phyloP scores from a whole-genome alignment of 2,113 vertebrate species.

The Lates calcarifer region DNA sequence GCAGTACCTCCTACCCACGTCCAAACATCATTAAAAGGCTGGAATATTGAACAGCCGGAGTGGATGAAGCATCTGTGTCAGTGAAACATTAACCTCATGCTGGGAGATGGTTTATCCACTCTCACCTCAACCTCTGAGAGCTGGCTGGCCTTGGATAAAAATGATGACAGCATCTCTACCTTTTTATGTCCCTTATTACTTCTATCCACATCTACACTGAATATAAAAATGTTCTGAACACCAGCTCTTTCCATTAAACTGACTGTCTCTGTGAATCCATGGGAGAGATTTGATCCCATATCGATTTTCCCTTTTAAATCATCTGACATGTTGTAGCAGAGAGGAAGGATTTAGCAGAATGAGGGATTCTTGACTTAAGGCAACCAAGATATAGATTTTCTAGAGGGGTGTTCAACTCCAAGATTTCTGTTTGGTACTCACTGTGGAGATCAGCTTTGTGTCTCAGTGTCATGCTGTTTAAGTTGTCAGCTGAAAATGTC shows the following conservation, averaged over 20 bases:
- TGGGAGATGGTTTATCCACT: conserved; percentile 33
- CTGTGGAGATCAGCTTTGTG: neutral
- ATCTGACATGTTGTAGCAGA: conserved; percentile 19
- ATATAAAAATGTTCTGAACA: conserved; percentile 19
- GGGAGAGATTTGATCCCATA: conserved; percentile 31
- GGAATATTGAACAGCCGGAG: conserved; percentile 48
- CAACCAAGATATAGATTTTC: conserved; percentile 11
- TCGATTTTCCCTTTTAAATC: conserved; percentile 55
- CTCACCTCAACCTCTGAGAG: conserved; percentile 36
- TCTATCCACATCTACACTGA: conserved; percentile 12
- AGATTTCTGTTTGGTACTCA: conserved; percentile 15
- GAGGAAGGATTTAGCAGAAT: conserved; percentile 10
- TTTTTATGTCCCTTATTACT: conserved; percentile 40
- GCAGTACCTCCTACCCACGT: neutral
- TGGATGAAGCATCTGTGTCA: conserved; percentile 46
- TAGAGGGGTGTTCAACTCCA: neutral
- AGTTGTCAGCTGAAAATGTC: neutral
- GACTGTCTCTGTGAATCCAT: conserved; percentile 11
- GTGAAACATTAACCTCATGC: conserved; percentile 57
- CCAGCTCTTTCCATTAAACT: conserved; percentile 20
- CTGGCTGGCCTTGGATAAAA: conserved; percentile 34
- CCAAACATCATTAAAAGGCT: conserved; percentile 53
- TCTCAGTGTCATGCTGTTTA: neutral
- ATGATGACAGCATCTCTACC: conserved; percentile 16
- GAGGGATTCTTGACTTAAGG: neutral